Percentiles rank a stretch among this genome's conserved stretches.
Conservation (phyloP, 2,888 invertebrate genomes). For the Linnaemya tessellans region DNA sequence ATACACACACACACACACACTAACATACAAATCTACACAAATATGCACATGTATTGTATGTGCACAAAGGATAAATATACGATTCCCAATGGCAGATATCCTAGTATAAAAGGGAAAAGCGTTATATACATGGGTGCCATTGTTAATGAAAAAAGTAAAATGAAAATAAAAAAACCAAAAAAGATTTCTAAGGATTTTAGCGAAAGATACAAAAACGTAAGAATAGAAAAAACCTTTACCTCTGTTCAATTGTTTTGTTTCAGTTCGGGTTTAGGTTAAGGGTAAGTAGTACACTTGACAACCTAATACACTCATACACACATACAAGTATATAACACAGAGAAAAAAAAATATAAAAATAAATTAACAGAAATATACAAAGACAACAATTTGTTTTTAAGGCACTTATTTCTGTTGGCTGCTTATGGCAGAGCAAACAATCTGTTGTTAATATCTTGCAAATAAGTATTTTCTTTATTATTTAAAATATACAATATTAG, state of each 20-base stretch:
- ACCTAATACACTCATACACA: background rate
- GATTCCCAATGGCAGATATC: background rate
- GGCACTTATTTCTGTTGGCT: background rate
- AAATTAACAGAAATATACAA: background rate
- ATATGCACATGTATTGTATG: background rate
- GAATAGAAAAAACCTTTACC: background rate
- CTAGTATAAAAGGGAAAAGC: background rate
- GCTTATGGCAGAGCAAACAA: background rate
- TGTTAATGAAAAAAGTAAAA: constrained; percentile 3
- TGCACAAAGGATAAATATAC: background rate
- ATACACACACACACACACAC: too few relatives aligned
- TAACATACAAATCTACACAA: too few relatives aligned
- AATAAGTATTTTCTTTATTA: background rate
- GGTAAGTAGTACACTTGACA: constrained; percentile 55
- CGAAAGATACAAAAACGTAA: background rate
- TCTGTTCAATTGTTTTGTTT: background rate
- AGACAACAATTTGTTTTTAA: background rate
- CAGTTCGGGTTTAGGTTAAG: constrained; percentile 48
- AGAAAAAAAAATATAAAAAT: constrained; percentile 18
- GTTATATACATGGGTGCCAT: background rate
- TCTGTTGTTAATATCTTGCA: background rate
- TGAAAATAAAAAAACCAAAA: background rate
- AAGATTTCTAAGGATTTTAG: constrained; percentile 41
- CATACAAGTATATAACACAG: background rate
- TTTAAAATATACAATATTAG: background rate